A percentile compares a stretch with the other conserved stretches of the same genome.
These are phyloP conservation scores for Crocallis elinguaria DNA, from an alignment of 2,888 invertebrate genomes.

Conservation along the genomic window DNA sequence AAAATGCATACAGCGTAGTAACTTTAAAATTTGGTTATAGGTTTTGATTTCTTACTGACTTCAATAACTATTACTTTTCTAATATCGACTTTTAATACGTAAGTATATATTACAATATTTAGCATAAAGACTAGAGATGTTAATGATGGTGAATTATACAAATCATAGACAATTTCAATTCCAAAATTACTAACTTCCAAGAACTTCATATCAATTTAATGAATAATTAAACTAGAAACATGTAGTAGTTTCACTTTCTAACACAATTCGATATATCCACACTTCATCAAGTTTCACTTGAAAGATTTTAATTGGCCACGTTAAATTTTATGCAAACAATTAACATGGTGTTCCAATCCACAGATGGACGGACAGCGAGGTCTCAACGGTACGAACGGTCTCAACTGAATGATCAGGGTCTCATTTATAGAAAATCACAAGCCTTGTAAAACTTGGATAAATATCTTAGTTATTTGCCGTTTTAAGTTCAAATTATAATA, in stretches of 20 bases:
- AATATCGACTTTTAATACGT: no score
- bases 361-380: constrained; percentile 26
- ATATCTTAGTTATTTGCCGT: neutral
- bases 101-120: no score
- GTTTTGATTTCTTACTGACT: neutral
- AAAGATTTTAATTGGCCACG: constrained; percentile 12
- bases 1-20: constrained; percentile 1
- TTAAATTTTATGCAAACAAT: constrained; percentile 29
- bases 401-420: constrained; percentile 54
- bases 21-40: neutral
- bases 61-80: neutral
- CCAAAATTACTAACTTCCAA: neutral
- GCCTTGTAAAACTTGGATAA: neutral
- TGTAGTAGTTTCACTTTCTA: constrained; percentile 14
- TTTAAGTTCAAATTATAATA: neutral
- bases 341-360: constrained; percentile 22
- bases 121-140: no score
- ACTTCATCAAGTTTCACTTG: constrained; percentile 17
- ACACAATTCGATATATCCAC: constrained; percentile 4
- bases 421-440: neutral
- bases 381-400: constrained; percentile 40
- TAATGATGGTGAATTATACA: no score
- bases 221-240: neutral
- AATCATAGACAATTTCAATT: neutral
- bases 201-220: neutral